Percentiles rank a stretch among this genome's conserved stretches.
Evolutionary conservation across 2,113 vertebrate species (phyloP).

Genomic region (Hipposideros armiger): DNA sequence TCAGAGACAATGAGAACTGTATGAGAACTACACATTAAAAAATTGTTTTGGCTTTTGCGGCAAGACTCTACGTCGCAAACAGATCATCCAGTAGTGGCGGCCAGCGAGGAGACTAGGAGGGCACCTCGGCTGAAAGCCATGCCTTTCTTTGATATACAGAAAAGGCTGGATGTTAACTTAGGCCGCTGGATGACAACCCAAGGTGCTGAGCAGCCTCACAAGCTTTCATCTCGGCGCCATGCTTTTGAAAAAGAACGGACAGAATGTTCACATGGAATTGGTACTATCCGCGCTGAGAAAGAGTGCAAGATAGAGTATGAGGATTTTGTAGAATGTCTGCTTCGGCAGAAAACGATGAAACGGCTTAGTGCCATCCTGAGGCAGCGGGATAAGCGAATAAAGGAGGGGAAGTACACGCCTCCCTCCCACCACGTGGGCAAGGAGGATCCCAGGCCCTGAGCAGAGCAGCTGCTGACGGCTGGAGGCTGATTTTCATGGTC

Average conservation of each 20-base stretch:
- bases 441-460: constrained; percentile 85
- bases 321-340: constrained; percentile 94
- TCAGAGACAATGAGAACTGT: not conserved
- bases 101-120: not conserved
- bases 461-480: not conserved
- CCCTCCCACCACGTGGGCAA: constrained; percentile 88
- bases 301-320: constrained; percentile 94
- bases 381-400: constrained; percentile 93
- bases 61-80: not conserved
- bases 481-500: not conserved
- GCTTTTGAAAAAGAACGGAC: constrained; percentile 98
- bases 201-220: constrained; percentile 89
- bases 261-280: constrained; percentile 93
- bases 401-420: constrained; percentile 92
- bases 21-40: not conserved
- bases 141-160: constrained; percentile 93
- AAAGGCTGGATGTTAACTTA: constrained; percentile 89
- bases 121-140: constrained; percentile 82
- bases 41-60: constrained; percentile 28
- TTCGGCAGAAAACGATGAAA: constrained; percentile 87
- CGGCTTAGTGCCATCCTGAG: constrained; percentile 87
- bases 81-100: accelerated
- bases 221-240: constrained; percentile 87
- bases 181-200: constrained; percentile 91
- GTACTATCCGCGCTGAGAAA: constrained; percentile 89